These are phyloP conservation scores for Sminthurinus signatus DNA, from an alignment of 1,140 invertebrate species.

Conservation along the genomic window DNA sequence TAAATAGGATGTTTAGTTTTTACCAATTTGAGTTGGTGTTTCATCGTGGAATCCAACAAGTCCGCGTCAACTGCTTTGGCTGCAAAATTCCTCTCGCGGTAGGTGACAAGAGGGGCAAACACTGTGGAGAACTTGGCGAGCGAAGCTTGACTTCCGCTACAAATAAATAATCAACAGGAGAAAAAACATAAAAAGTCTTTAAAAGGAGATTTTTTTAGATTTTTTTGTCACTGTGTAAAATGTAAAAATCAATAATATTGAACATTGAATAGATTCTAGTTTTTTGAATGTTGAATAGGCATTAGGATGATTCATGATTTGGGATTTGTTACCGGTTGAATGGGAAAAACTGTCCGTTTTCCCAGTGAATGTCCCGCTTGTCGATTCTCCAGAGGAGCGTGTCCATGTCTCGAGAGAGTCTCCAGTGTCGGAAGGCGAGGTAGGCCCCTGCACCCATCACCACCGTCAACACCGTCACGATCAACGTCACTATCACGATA, in stretches of 20 bases:
- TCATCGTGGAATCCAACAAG: constrained; percentile 82
- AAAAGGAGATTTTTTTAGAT: no score
- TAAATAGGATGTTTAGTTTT: no score
- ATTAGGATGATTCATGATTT: no score
- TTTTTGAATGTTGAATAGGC: no score
- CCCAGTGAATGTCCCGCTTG: constrained; percentile 67
- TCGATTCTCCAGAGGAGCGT: constrained; percentile 93
- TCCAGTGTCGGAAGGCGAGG: constrained; percentile 75
- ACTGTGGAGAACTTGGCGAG: constrained; percentile 57
- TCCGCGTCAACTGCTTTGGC: constrained; percentile 78
- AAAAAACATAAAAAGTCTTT: no score
- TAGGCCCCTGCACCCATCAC: constrained; percentile 47
- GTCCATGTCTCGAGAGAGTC: constrained; percentile 90
- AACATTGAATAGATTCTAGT: constrained; percentile 8
- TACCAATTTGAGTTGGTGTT: constrained; percentile 90
- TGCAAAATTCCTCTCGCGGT: constrained; percentile 76
- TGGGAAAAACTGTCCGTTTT: constrained; percentile 29
- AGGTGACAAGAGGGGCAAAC: constrained; percentile 81
- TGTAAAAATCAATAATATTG: no score
- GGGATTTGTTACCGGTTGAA: no score
- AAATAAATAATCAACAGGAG: no score
- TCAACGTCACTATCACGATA: constrained; percentile 69
- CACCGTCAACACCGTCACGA: constrained; percentile 63
- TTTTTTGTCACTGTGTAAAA: no score
- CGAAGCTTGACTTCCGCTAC: constrained; percentile 31